Base-by-base conservation (phyloP, 2,113 vertebrate species). In the Psettodes erumei region DNA sequence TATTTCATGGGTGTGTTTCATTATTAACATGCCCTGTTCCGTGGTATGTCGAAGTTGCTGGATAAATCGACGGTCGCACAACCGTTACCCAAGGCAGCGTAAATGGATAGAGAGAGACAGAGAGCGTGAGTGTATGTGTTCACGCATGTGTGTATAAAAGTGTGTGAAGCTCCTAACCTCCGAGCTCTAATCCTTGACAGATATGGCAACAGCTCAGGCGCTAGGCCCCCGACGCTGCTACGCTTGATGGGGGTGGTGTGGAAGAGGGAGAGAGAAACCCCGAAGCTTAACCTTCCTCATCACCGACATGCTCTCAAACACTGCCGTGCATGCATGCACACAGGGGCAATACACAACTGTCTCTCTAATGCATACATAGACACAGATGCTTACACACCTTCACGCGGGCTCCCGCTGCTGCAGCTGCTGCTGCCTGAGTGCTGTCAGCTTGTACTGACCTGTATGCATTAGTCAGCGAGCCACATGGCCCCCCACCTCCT, bases 391-490 rank as follows among this genome's bases (percentile, higher is more conserved):
- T 27, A n/a, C 32, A 79, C 62, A 60, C 61, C 23, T 70, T 72
- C 51, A 38, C 50, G 3, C 68, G 76, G 59, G 27, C 72, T 75
- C 27, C 51, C 71, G 71, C 45, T 28, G 11, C 13, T 28, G n/a
- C n/a, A n/a, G 10, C 30, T 55, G 53, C 68, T 15, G 32, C 75
- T 55, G 76, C 70, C 69, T 51, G 62, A 77, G 60, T 68, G 47
- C 78, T 81, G 79, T 85, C 73, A 71, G 71, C 56, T 81, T 23
- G 3, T 53, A 9, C 68, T 90, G 85, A 89, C 86, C 88, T 79
- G 83, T 75, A 53, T 85, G 71, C 86, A 86, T 86, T 76, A 83
- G 79, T 77, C 62, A 77, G 61, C 7, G 54, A 88, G 80, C 78
- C 60, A 65, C 25, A 62, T 50, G 50, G 43, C 73, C 62, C 45